Percentiles rank a stretch among this genome's conserved stretches.
phyloP scores from a whole-genome alignment of 2,797 vertebrate species.

The Acridotheres tristis region DNA sequence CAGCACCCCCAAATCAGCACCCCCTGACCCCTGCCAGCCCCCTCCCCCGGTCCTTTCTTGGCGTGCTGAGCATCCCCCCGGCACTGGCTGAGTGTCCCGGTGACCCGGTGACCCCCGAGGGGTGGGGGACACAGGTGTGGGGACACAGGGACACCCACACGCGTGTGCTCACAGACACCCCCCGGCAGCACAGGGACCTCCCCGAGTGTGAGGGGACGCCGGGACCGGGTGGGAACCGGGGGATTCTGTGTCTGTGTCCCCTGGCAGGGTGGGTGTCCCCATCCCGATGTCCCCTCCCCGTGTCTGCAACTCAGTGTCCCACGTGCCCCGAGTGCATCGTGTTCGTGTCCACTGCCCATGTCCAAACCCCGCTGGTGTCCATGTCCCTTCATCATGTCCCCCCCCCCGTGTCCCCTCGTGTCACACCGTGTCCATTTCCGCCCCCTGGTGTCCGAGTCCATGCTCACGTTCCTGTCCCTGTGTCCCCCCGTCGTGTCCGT shows the following conservation, averaged over 20 bases:
- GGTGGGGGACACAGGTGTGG: not conserved
- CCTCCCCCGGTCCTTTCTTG: not conserved
- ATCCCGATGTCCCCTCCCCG: not conserved
- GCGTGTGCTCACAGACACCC: not conserved
- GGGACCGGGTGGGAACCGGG: not conserved
- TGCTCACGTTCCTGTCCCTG: not conserved
- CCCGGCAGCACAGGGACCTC: not conserved
- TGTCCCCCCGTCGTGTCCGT: not conserved
- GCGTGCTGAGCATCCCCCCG: not conserved
- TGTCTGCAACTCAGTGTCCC: not conserved
- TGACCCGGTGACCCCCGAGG: not conserved
- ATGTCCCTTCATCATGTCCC: not conserved
- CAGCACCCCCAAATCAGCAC: not conserved
- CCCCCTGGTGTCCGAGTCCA: not conserved
- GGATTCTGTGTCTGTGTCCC: not conserved
- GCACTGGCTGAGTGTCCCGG: not conserved
- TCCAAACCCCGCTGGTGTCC: not conserved
- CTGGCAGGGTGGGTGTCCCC: not conserved
- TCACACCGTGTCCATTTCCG: not conserved
- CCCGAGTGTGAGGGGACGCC: not conserved
- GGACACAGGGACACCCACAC: not conserved
- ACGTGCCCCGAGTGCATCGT: rapidly evolving
- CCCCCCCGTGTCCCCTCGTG: not conserved
- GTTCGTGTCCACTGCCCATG: not conserved
- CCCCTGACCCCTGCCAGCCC: rapidly evolving